Percentiles rank a stretch among this genome's conserved stretches.
phyloP scores from a whole-genome alignment of 2,113 vertebrate genomes.

The Sitta europaea region DNA sequence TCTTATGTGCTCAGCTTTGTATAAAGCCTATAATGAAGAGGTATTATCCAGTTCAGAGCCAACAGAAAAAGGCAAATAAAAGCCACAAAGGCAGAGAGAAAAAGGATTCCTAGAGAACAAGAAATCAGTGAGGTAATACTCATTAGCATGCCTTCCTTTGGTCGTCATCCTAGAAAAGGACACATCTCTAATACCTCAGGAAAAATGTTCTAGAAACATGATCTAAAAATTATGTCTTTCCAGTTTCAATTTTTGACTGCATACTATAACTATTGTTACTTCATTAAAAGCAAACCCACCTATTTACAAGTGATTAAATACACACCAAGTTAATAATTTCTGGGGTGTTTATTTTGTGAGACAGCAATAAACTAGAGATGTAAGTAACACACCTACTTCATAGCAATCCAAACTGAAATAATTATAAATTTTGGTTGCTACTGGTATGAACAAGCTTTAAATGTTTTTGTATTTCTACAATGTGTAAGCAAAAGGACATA shows the following conservation, averaged over 20 bases:
- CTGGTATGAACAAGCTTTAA: neutral
- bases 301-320: neutral
- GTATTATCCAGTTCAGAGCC: neutral
- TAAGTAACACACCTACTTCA: neutral
- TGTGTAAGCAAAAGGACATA: neutral
- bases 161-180: neutral
- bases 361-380: neutral
- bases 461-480: neutral
- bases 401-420: neutral
- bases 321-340: neutral
- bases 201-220: neutral
- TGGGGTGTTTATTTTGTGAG: neutral
- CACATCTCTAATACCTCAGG: neutral
- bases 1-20: neutral
- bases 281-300: neutral
- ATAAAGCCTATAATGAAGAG: neutral
- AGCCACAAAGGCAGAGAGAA: neutral
- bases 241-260: neutral
- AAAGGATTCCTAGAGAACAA: neutral
- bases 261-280: neutral
- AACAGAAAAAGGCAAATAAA: neutral
- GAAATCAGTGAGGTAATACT: neutral
- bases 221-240: neutral
- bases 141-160: neutral
- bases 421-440: neutral